A percentile compares a stretch with the other conserved stretches of the same genome.
Evolutionary conservation across 92 coral and sea anemone species (phyloP).

Genomic region (Heteractis magnifica): DNA sequence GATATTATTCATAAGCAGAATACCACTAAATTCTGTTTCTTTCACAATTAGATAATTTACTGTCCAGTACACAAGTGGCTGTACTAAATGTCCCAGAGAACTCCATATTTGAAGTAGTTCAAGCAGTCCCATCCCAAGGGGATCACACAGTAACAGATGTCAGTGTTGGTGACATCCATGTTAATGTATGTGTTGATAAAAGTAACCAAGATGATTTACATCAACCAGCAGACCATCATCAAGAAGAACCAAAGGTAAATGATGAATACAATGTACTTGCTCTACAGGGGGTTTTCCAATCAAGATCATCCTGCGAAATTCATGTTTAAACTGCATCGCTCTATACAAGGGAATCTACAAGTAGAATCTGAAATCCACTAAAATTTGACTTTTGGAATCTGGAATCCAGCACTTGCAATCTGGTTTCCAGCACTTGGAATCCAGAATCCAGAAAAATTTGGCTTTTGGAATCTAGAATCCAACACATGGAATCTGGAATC

Average conservation of each 20-base stretch:
- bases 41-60: conserved; percentile 32
- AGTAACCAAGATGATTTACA: conserved; percentile 13
- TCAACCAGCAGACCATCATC: background rate
- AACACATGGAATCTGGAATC: no score
- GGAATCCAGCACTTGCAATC: no score
- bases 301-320: no score
- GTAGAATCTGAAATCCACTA: no score
- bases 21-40: background rate
- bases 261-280: background rate
- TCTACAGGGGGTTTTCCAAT: no score
- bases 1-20: background rate
- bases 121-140: conserved; percentile 15
- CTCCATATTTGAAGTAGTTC: conserved; percentile 54
- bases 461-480: no score
- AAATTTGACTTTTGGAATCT: no score
- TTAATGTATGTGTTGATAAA: conserved; percentile 24
- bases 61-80: conserved; percentile 53
- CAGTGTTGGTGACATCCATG: conserved; percentile 17
- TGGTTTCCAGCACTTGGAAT: no score
- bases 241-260: conserved; percentile 26
- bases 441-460: no score
- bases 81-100: conserved; percentile 59
- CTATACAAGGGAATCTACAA: no score
- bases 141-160: conserved; percentile 33
- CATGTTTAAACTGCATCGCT: no score